Evolutionary conservation across 2,113 vertebrate species (phyloP).

Genomic region (Elachura formosa): DNA sequence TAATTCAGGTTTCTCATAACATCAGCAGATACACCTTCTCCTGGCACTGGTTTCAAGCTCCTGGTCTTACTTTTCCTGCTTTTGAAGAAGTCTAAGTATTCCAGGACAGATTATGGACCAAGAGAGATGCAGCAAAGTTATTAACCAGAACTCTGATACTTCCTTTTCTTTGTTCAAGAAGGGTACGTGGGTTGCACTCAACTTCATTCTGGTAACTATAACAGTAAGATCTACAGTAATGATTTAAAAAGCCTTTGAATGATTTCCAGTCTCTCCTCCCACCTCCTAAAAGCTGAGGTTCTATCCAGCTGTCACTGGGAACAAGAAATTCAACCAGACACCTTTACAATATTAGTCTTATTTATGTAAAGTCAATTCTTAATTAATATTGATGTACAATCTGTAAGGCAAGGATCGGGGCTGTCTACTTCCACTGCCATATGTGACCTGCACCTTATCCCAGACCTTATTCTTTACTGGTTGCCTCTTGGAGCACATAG

Average conservation of each 20-base stretch:
- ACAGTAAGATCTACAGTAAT: constrained; percentile 1
- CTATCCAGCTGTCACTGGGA: not conserved
- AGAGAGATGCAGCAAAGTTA: not conserved
- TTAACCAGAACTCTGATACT: not conserved
- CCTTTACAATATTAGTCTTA: not conserved
- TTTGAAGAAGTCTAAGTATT: not conserved
- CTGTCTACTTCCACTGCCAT: not conserved
- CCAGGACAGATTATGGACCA: not conserved
- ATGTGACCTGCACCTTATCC: not conserved
- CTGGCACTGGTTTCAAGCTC: not conserved
- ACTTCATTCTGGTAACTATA: not conserved
- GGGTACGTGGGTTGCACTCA: not conserved
- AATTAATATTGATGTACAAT: not conserved
- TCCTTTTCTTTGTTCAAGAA: constrained; percentile 5
- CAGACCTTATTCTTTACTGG: not conserved
- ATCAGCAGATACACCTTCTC: not conserved
- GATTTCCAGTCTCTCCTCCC: constrained; percentile 25
- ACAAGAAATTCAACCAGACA: not conserved
- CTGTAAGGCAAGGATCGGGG: not conserved
- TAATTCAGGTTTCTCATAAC: not conserved
- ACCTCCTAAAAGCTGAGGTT: not conserved
- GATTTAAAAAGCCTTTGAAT: constrained; percentile 28
- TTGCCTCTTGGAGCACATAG: not conserved
- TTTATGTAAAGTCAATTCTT: not conserved
- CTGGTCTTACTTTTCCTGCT: not conserved